Evolutionary conservation across 2,797 vertebrate genomes (phyloP), one percentile per base, ranked within the genome.

Genomic region (Molossus molossus): DNA sequence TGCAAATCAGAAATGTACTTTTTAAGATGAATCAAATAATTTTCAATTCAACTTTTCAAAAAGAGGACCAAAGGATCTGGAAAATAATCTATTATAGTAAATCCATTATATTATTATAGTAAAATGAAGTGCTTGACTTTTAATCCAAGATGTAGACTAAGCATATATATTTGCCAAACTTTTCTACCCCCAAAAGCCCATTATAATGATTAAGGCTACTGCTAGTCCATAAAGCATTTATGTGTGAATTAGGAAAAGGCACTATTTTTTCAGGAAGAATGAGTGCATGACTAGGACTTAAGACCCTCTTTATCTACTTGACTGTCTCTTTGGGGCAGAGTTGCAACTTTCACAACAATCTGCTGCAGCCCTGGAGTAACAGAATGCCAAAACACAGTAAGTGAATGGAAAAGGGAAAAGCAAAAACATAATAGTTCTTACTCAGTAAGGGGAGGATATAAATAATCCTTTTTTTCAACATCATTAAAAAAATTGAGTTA

Each of bases 111-210:
- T 6, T 12, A 29, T 62, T 10, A 72, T 1, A 57, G 20, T 76
- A 91, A 69, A 73, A 92, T 82, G 64, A 95, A 94, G 55, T 25
- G 6, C 40, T 76, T 82, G 64, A 55, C 21, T 92, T 91, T 90
- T 70, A 85, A 75, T 58, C 76, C 93, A 70, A 89, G 79, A 29
- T 9, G 55, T 53, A 58, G 23, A 79, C 58, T 58, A 33, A 69
- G 27, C 65, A n/a, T 9, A 14, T 33, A 8, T 45, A 87, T 87
- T 93, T 76, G 81, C 48, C 65, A 76, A 50, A 27, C 0, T 15
- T 87, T 14, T 53, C 13, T 14, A 13, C 37, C 17, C 17, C 27
- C 21, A 25, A 70, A 69, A 85, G n/a, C 14, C 48, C 58, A 23
- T 87, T n/a, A 33, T 83, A 79, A 88, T 58, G 27, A 23, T 83